Evolutionary conservation across 1,140 invertebrate genomes (phyloP).

Genomic region (Temnothorax longispinosus): DNA sequence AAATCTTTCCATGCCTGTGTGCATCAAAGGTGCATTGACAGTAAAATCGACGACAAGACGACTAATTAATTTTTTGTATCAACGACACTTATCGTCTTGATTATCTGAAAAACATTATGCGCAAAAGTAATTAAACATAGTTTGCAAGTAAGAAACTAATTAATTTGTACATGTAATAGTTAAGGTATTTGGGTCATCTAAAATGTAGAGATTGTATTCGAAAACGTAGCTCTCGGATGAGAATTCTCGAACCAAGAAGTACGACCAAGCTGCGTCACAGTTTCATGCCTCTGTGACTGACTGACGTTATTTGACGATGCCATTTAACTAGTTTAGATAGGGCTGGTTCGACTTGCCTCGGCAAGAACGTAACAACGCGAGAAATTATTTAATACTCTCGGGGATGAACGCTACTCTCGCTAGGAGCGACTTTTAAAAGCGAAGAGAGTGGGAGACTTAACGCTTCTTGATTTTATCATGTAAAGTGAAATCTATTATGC

Average conservation of each 20-base stretch:
- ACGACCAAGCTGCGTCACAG: slow-evolving; percentile 18
- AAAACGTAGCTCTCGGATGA: background rate
- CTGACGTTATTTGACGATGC: slow-evolving; percentile 11
- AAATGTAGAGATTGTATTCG: background rate
- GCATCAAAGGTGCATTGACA: background rate
- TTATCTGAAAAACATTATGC: background rate
- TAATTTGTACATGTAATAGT: background rate
- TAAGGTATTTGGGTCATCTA: background rate
- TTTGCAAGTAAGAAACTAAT: background rate
- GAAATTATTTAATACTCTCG: slow-evolving; percentile 42
- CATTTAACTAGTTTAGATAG: slow-evolving; percentile 32
- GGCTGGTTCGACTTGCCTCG: slow-evolving; percentile 32
- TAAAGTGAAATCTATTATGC: background rate
- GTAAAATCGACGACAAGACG: background rate
- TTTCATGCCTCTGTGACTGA: slow-evolving; percentile 34
- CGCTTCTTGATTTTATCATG: slow-evolving; percentile 5
- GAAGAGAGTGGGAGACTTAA: background rate
- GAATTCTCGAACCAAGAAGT: slow-evolving; percentile 16
- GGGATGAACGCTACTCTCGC: background rate
- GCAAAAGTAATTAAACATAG: background rate
- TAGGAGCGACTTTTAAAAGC: slow-evolving; percentile 15
- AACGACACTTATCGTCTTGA: background rate
- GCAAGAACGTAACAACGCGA: slow-evolving; percentile 36
- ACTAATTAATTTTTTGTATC: background rate
- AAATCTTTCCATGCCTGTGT: background rate